These are phyloP conservation scores for Zhengitettix transpicula DNA, from an alignment of 2,888 invertebrate species.

Conservation along the genomic window DNA sequence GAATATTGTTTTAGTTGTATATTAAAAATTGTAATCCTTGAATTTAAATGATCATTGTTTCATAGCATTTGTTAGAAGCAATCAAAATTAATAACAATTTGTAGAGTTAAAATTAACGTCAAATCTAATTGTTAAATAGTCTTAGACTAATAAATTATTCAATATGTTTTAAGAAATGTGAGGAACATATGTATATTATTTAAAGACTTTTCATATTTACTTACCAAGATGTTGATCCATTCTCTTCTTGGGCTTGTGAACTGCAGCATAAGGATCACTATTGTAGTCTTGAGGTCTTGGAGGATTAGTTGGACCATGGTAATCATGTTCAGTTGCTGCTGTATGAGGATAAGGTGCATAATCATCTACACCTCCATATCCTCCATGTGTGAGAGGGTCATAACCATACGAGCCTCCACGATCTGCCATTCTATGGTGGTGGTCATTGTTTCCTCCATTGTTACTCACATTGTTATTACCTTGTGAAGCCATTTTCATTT, in stretches of 20 bases:
- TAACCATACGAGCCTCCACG: constrained; percentile 32
- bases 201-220: constrained; percentile 19
- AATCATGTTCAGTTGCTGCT: constrained; percentile 28
- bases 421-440: constrained; percentile 17
- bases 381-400: constrained; percentile 65
- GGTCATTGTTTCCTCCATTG: constrained; percentile 13
- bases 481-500: constrained; percentile 76
- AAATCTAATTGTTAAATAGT: too few relatives aligned
- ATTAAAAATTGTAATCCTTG: neutral
- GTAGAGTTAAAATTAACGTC: too few relatives aligned
- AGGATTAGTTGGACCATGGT: constrained; percentile 37
- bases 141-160: too few relatives aligned
- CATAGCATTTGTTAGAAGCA: neutral
- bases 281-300: constrained; percentile 54
- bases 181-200: neutral
- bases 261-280: constrained; percentile 70
- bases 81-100: too few relatives aligned
- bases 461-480: constrained; percentile 41
- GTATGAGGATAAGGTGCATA: constrained; percentile 73
- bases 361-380: constrained; percentile 67
- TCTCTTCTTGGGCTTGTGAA: constrained; percentile 78
- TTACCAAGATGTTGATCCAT: constrained; percentile 76
- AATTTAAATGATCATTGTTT: neutral
- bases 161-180: neutral
- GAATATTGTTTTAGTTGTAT: neutral